phyloP scores from a whole-genome alignment of 2,797 vertebrate species.

The Rhinatrema bivittatum region DNA sequence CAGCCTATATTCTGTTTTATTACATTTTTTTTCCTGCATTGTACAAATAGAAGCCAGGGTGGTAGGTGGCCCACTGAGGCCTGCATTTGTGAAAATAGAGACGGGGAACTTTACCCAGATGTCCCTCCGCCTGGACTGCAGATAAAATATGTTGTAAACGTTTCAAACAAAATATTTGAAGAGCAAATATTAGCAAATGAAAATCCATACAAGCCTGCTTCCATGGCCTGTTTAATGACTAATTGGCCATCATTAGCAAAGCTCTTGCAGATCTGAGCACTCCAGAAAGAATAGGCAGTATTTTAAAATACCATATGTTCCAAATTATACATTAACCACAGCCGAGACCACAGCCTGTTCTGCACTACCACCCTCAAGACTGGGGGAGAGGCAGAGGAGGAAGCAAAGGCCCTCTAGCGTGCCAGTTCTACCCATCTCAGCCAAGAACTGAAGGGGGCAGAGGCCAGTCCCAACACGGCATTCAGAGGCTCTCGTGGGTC shows the following conservation, averaged over 20 bases:
- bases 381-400: conserved; percentile 38
- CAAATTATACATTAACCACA: conserved; percentile 96
- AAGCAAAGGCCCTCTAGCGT: too few relatives aligned
- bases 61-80: conserved; percentile 56
- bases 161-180: conserved; percentile 93
- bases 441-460: too few relatives aligned
- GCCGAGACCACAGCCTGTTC: conserved; percentile 44
- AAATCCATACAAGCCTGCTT: conserved; percentile 68
- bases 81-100: conserved; percentile 58
- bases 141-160: conserved; percentile 81
- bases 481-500: rapidly evolving
- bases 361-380: conserved; percentile 48
- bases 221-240: conserved; percentile 78
- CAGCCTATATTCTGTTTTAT: conserved; percentile 65
- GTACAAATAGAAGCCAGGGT: conserved; percentile 73
- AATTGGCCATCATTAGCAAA: conserved; percentile 87
- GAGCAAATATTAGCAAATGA: conserved; percentile 91
- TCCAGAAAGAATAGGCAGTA: conserved; percentile 61
- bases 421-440: too few relatives aligned
- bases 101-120: conserved; percentile 71
- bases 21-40: conserved; percentile 70
- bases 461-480: neutral
- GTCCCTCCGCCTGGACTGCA: conserved; percentile 61
- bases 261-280: conserved; percentile 71
- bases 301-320: conserved; percentile 88